phyloP scores from a whole-genome alignment of 1,140 invertebrate genomes.

The Metopolophium dirhodum region DNA sequence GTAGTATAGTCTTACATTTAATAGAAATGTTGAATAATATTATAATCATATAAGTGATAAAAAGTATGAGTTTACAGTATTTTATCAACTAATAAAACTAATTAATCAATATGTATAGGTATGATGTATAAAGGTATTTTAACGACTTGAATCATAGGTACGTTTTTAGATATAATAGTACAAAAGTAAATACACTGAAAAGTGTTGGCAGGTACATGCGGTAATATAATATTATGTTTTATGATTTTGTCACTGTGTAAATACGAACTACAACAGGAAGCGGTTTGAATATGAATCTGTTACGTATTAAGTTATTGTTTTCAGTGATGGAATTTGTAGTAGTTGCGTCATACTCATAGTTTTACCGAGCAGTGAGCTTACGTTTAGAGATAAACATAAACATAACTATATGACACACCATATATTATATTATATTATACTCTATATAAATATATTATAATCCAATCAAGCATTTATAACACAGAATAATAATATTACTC shows the following conservation, averaged over 20 bases:
- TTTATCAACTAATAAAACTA: conserved; percentile 4
- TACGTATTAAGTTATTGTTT: conserved; percentile 17
- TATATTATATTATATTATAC: background rate
- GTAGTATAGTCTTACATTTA: background rate
- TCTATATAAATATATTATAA: background rate
- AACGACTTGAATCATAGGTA: background rate
- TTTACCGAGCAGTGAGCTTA: background rate
- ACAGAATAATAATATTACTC: background rate
- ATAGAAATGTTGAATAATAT: background rate
- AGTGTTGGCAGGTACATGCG: background rate
- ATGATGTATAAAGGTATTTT: background rate
- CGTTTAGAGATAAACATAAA: background rate
- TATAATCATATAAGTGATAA: background rate
- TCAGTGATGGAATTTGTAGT: background rate
- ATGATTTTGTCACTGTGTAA: conserved; percentile 16
- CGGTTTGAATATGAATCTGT: conserved; percentile 24
- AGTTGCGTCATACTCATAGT: background rate
- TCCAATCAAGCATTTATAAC: background rate
- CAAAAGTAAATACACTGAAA: background rate
- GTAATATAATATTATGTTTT: background rate
- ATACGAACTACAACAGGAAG: conserved; percentile 17
- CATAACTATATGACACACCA: conserved; percentile 12
- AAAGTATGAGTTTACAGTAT: background rate
- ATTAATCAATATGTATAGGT: background rate
- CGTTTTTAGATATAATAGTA: background rate